Conservation (phyloP, 2,888 invertebrate species). For the Syrista parreyssii region DNA sequence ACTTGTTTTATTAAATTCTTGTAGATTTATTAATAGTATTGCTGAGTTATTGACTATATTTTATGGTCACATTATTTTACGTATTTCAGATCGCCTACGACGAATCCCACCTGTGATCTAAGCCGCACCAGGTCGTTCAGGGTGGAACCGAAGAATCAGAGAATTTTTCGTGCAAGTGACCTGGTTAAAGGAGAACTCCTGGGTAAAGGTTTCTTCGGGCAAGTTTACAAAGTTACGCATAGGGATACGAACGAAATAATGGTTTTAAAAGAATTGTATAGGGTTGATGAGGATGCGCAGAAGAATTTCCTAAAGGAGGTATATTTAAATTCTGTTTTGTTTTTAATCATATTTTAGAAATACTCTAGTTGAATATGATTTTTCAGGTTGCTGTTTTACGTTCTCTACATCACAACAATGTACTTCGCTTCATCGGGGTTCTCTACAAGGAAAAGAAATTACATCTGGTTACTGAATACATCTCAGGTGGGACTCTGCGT, state of each 20-base stretch:
- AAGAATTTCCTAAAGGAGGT: conserved; percentile 94
- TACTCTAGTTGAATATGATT: conserved; percentile 14
- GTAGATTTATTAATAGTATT: conserved; percentile 5
- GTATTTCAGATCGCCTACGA: conserved; percentile 58
- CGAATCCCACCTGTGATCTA: conserved; percentile 73
- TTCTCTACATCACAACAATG: conserved; percentile 89
- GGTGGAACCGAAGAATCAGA: conserved; percentile 75
- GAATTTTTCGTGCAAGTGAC: conserved; percentile 93
- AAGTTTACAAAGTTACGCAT: conserved; percentile 92
- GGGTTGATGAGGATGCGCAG: conserved; percentile 95
- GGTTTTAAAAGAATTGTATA: conserved; percentile 93
- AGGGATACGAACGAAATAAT: conserved; percentile 91
- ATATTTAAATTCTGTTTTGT: conserved; percentile 7
- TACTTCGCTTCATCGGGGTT: conserved; percentile 91
- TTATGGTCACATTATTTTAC: background rate
- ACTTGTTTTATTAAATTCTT: conserved; percentile 3
- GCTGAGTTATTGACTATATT: background rate
- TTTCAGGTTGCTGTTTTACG: conserved; percentile 88
- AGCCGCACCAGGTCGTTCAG: conserved; percentile 91
- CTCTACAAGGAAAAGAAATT: conserved; percentile 92
- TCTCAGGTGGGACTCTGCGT: conserved; percentile 90
- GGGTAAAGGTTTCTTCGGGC: conserved; percentile 95
- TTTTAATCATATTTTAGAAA: conserved; percentile 10
- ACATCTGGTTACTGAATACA: conserved; percentile 93
- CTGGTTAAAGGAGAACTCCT: conserved; percentile 88